Evolutionary conservation across 2,888 invertebrate genomes (phyloP), one percentile per base, ranked within the genome.

Genomic region (Amiota mariae): DNA sequence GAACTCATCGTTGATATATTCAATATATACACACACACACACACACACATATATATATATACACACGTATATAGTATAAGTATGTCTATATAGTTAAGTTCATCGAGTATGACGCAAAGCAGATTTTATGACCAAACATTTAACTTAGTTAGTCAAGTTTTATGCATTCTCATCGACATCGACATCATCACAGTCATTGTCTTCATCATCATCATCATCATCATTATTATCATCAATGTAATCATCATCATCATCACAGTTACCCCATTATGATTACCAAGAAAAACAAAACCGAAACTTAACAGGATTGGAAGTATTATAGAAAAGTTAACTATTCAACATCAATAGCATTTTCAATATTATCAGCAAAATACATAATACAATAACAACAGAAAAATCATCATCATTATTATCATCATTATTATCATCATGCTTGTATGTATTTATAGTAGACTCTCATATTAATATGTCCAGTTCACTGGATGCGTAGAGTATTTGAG

Each of bases 51-150:
- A 24, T 49, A 61, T 47, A 2, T 20, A n/a, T 61, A 11, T 71
- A 61, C 24, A n/a, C n/a, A 48, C n/a, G 20, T 72, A 24, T 57
- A 66, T 66, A 6, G 46, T 56, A 10, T 36, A 8, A 46, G 13
- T 68, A 24, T 36, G 36, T 36, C 24, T 36, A 6, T 36, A 36
- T 36, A 24, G 36, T 36, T 36, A 6, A 36, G 0, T 36, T 36
- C 12, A 36, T 4, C 57, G 18, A 54, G 8, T 46, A 36, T 10
- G n/a, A 47, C 66, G 48, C n/a, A 36, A 36, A n/a, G 11, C 18
- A 51, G 48, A 24, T 63, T 63, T 63, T 46, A 63, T 63, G 46
- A 46, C 63, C 63, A 63, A 63, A 63, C 63, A 63, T 63, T 63
- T 63, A 63, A 63, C 63, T 63, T 63, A 59, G 24, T 63, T 63